A percentile compares a stretch with the other conserved stretches of the same genome.
These are phyloP conservation scores for Raphicerus campestris DNA, from an alignment of 2,113 vertebrate species.

Conservation along the genomic window DNA sequence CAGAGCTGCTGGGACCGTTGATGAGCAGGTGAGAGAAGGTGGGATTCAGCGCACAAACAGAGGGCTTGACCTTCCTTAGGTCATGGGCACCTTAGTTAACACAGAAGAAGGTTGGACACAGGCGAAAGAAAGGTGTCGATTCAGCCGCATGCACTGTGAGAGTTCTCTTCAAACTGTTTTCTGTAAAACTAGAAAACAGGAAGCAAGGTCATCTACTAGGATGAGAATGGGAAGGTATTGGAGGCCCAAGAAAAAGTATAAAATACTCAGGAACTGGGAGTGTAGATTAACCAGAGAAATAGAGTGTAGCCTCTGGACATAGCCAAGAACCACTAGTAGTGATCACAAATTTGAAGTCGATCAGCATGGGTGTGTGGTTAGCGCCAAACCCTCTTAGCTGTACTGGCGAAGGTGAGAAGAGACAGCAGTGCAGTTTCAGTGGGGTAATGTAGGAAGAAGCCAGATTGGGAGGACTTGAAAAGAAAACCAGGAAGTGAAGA, in stretches of 20 bases:
- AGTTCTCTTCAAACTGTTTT: background rate
- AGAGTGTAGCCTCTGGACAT: background rate
- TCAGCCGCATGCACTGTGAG: rapidly evolving
- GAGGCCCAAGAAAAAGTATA: background rate
- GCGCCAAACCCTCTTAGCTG: background rate
- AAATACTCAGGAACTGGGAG: background rate
- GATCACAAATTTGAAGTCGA: background rate
- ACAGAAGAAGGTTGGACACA: background rate
- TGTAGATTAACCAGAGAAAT: background rate
- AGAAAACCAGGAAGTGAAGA: background rate
- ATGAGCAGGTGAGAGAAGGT: background rate
- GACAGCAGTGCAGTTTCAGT: background rate
- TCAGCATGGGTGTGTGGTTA: background rate
- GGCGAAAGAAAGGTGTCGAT: background rate
- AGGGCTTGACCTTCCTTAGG: background rate
- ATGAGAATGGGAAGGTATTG: background rate
- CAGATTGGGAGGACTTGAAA: background rate
- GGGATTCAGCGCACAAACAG: background rate
- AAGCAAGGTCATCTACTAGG: background rate
- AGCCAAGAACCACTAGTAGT: background rate
- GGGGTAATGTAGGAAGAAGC: background rate
- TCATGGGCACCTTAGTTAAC: background rate
- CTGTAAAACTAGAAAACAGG: background rate
- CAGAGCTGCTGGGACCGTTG: background rate
- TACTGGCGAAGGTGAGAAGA: background rate